Base-by-base conservation (phyloP, 2,113 vertebrate species). In the Syrrhaptes paradoxus region DNA sequence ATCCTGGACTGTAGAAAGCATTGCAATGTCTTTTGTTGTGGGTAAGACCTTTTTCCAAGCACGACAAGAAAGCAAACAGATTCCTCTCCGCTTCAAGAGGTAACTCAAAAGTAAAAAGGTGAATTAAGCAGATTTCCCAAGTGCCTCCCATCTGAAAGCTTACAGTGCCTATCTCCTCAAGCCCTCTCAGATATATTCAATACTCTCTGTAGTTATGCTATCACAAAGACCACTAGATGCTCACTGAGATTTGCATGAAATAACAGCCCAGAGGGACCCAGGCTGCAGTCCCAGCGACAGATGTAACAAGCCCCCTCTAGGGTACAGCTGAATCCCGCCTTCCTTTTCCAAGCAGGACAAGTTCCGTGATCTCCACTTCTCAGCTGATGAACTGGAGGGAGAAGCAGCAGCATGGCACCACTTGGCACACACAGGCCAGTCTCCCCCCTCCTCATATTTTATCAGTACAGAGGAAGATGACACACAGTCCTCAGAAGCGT, bases 1-100 rank as follows among this genome's bases (percentile, higher is more conserved):
- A 98, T 95, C 96, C 95, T 74, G 54, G 61, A 80, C 94, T 93
- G 79, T 38, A 88, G 88, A 82, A 94, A 95, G 93, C 65, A 74
- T 55, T 74, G 77, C 89, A 91, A 83, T 91, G 89, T 55, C 87
- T 97, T 97, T 94, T 95, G 93, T 82, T 68, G 80, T 29, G 43
- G 52, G 31, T 65, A 92, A 96, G 43, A 41, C 45, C 43, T 0
- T 91, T 88, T 93, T 80, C 90, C 73, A 77, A 96, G 79, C 36
- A 54, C 4, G 7, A 83, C n/a, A 86, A 72, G 58, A 77, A 75
- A 92, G 52, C 89, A 92, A 96, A 94, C 41, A 76, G 65, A 88
- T 90, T 74, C 32, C 71, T 81, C 46, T 41, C 20, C 17, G 57
- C 38, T 93, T 63, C 28, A 86, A 67, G 41, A 9, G 63, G 32